Evolutionary conservation across 2,113 vertebrate species (phyloP).

Genomic region (Lipophrys pholis): DNA sequence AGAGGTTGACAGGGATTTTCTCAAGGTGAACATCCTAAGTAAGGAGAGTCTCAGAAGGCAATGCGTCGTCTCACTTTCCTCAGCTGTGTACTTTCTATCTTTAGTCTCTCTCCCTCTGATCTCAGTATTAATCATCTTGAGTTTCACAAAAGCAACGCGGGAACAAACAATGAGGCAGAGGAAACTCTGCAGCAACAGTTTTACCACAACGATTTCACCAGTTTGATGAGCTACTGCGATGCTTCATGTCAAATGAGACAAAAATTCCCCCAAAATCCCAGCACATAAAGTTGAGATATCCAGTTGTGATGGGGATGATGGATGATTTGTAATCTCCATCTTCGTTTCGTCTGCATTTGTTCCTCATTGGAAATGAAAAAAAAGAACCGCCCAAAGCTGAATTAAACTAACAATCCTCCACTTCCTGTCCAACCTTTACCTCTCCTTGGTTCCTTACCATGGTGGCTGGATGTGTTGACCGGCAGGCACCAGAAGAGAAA

Average conservation of each 20-base stretch:
- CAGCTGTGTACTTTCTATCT: constrained; percentile 68
- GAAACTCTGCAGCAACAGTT: background rate
- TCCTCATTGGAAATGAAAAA: constrained; percentile 36
- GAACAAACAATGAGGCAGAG: no score
- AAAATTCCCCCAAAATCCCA: background rate
- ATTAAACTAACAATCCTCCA: background rate
- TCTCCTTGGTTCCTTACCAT: constrained; percentile 71
- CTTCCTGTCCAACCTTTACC: background rate
- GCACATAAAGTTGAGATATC: constrained; percentile 11
- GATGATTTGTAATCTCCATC: constrained; percentile 43
- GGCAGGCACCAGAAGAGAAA: constrained; percentile 35
- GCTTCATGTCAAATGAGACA: no score
- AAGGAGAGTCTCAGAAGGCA: constrained; percentile 24
- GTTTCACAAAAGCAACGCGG: constrained; percentile 26
- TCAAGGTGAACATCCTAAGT: constrained; percentile 67
- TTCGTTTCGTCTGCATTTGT: constrained; percentile 11
- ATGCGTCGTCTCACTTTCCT: constrained; percentile 65
- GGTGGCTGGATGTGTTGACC: constrained; percentile 47
- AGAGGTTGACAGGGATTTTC: constrained; percentile 64
- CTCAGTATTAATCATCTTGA: constrained; percentile 38
- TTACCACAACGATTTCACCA: background rate
- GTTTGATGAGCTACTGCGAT: background rate
- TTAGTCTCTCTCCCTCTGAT: constrained; percentile 38
- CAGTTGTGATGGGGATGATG: constrained; percentile 21
- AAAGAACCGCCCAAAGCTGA: constrained; percentile 4